A percentile compares a stretch with the other conserved stretches of the same genome.
Evolutionary conservation across 2,797 vertebrate genomes (phyloP).

Genomic region (Borostomias antarcticus): DNA sequence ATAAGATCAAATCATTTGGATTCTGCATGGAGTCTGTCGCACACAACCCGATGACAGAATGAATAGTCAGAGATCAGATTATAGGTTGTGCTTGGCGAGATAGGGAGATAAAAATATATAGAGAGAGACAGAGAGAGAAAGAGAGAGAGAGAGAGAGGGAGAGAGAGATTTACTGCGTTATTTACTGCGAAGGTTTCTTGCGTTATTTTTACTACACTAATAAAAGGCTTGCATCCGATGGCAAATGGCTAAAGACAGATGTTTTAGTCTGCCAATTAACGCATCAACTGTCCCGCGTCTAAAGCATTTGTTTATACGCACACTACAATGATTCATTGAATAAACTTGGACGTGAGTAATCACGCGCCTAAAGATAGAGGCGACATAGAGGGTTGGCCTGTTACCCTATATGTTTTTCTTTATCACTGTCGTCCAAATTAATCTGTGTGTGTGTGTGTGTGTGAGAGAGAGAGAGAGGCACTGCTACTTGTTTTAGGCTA

Average conservation of each 20-base stretch:
- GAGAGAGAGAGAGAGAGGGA: neutral
- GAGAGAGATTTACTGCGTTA: neutral
- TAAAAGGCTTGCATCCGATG: neutral
- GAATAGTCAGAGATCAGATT: too few relatives aligned
- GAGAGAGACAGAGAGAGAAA: neutral
- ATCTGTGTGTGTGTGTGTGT: too few relatives aligned
- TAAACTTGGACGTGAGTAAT: conserved; percentile 34
- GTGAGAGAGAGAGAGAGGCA: too few relatives aligned
- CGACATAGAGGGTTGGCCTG: neutral
- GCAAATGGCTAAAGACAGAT: conserved; percentile 1
- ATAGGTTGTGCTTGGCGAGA: too few relatives aligned
- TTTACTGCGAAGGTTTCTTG: too few relatives aligned
- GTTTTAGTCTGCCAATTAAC: neutral
- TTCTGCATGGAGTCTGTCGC: conserved; percentile 20
- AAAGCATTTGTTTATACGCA: conserved; percentile 14
- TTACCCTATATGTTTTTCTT: neutral
- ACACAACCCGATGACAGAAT: conserved; percentile 4
- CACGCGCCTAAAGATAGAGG: conserved; percentile 28
- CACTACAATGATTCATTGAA: conserved; percentile 29
- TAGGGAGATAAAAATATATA: too few relatives aligned
- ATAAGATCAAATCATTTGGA: conserved; percentile 28
- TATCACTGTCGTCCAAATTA: neutral
- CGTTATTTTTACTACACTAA: too few relatives aligned
- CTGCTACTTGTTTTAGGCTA: too few relatives aligned
- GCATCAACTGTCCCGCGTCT: neutral